Evolutionary conservation across 2,113 vertebrate species (phyloP), one percentile per base, ranked within the genome.

Genomic region (Dendropsophus ebraccatus): DNA sequence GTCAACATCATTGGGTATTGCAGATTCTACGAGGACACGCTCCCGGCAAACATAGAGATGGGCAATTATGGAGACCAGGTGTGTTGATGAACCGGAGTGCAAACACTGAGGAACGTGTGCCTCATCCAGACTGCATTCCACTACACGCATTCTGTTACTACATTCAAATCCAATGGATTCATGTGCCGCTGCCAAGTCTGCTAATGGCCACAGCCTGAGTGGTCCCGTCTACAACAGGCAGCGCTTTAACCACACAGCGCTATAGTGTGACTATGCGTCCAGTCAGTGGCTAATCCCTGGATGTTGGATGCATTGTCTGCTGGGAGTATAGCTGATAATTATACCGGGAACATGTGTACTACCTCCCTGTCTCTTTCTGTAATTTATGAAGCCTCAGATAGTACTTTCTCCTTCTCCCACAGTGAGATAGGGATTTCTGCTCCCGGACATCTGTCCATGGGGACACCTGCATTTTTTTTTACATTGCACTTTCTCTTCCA

Each of bases 11-110:
- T 52, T 32, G 74, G 50, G 3, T 50, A 73, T 76, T 19, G 25
- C 76, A 56, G 30, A 25, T 54, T 30, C 28, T 54, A 60, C 21
- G 21, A 23, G 50, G 52, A n/a, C 17, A 79, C 52, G 41, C 50
- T 12, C 13, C 32, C 30, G 41, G 77, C 35, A 79, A 58, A 79
- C 60, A 80, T 25, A 21, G 41, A 74, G 52, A 83, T 41, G 35
- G 50, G 69, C 32, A 73, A 74, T 83, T 83, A 56, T 45, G 37
- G 49, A n/a, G 30, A 49, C 45, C 45, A 72, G 69, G 69, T 83
- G 82, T 83, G 67, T 73, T 56, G 47, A 82, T 52, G 81, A 54
- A 72, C 82, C 23, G 35, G 10, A 73, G 69, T 41, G 82, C 52
- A 73, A 83, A 83, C 52, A 74, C 37, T 13, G 23, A 73, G 70